A percentile compares a stretch with the other conserved stretches of the same genome.
Evolutionary conservation across 2,797 vertebrate species (phyloP).

Genomic region (Acridotheres tristis): DNA sequence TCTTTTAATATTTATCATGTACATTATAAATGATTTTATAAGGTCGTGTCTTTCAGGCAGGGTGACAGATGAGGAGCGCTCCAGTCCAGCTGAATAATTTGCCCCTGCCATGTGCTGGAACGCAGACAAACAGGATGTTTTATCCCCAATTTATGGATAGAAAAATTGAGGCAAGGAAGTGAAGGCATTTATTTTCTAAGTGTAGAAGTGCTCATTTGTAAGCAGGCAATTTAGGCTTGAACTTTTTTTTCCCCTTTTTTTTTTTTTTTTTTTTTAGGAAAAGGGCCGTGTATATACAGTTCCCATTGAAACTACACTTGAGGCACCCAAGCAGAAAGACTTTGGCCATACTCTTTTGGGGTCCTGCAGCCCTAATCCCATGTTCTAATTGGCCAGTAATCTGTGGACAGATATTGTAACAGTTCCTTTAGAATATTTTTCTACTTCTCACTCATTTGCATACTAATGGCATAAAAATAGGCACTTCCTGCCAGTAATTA

Average conservation of each 20-base stretch:
- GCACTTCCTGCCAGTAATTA: constrained; percentile 76
- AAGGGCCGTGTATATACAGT: constrained; percentile 41
- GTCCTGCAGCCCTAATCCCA: constrained; percentile 53
- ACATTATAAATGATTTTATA: not conserved
- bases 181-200: constrained; percentile 52
- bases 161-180: constrained; percentile 52
- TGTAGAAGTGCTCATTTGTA: constrained; percentile 53
- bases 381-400: constrained; percentile 72
- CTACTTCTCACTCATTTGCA: constrained; percentile 73
- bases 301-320: constrained; percentile 58
- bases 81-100: not conserved
- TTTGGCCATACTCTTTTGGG: constrained; percentile 61
- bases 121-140: not conserved
- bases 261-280: constrained; percentile 2
- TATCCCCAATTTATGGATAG: constrained; percentile 26
- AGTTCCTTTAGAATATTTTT: constrained; percentile 75
- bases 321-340: constrained; percentile 63
- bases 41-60: not conserved
- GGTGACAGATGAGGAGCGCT: not conserved
- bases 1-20: not conserved
- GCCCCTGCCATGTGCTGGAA: not conserved
- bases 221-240: constrained; percentile 43
- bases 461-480: constrained; percentile 75
- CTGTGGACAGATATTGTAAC: constrained; percentile 73
- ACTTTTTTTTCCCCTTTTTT: not conserved